Evolutionary conservation across 2,113 vertebrate genomes (phyloP).

Genomic region (Labeo catla): DNA sequence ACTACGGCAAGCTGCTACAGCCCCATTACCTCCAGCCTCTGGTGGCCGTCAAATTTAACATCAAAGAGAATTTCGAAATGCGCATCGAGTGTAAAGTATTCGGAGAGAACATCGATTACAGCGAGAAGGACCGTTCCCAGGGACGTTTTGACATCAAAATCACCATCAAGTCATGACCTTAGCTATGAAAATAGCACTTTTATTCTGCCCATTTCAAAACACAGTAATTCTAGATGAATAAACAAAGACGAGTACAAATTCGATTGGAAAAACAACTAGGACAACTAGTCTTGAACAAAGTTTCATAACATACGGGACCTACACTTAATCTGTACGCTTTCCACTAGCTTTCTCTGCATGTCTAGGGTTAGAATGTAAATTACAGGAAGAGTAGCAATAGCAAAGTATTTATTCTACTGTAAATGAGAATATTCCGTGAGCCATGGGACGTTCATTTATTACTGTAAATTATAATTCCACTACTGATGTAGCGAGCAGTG

Average conservation of each 20-base stretch:
- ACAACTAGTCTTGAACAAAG: constrained; percentile 99
- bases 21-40: constrained; percentile 92
- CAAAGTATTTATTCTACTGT: constrained; percentile 99
- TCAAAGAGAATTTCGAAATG: constrained; percentile 79
- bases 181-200: constrained; percentile 74
- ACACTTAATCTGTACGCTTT: constrained; percentile 99
- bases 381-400: constrained; percentile 96
- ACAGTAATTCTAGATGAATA: constrained; percentile 76
- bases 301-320: constrained; percentile 98
- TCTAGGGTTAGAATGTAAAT: constrained; percentile 98
- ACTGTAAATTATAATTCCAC: constrained; percentile 99
- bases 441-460: constrained; percentile 97
- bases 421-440: constrained; percentile 97
- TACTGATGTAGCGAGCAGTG: constrained; percentile 95
- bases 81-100: constrained; percentile 92
- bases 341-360: constrained; percentile 96
- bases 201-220: constrained; percentile 61
- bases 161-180: constrained; percentile 88
- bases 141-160: constrained; percentile 98
- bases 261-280: constrained; percentile 64
- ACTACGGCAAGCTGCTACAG: constrained; percentile 92
- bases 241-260: constrained; percentile 70
- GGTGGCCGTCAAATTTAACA: constrained; percentile 93
- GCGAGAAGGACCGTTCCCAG: constrained; percentile 96
- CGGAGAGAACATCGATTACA: constrained; percentile 89